A percentile compares a stretch with the other conserved stretches of the same genome.
These are phyloP conservation scores for Charanyca ferruginea DNA, from an alignment of 2,888 invertebrate species.

Conservation along the genomic window DNA sequence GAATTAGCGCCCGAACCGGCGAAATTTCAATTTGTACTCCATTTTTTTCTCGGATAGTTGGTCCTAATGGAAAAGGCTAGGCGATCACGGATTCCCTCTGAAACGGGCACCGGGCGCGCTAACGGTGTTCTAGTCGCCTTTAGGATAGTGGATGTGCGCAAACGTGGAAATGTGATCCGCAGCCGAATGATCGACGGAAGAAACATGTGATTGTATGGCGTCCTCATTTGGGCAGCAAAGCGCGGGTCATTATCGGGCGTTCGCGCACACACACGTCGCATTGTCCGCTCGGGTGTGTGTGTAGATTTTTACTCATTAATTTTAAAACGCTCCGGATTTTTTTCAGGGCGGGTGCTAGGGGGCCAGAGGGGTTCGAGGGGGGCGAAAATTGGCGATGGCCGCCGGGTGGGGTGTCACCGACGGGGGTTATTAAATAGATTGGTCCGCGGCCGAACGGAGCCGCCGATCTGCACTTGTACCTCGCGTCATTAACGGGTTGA, in stretches of 20 bases:
- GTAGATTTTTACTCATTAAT: conserved; percentile 92
- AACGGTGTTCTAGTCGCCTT: conserved; percentile 46
- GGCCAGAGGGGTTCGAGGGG: conserved; percentile 80
- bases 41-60: conserved; percentile 88
- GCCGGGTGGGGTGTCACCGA: conserved; percentile 91
- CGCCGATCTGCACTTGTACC: conserved; percentile 91
- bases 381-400: conserved; percentile 91
- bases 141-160: conserved; percentile 20
- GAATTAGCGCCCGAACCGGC: conserved; percentile 87
- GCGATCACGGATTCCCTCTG: conserved; percentile 76
- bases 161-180: conserved; percentile 26
- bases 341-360: conserved; percentile 90
- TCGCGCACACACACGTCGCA: conserved; percentile 81
- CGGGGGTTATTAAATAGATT: conserved; percentile 92
- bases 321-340: conserved; percentile 92
- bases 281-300: conserved; percentile 87
- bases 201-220: conserved; percentile 65
- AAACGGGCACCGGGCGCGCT: conserved; percentile 52
- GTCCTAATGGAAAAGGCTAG: conserved; percentile 82
- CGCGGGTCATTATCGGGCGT: conserved; percentile 85
- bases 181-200: conserved; percentile 50
- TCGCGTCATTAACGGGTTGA: conserved; percentile 91
- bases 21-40: conserved; percentile 89
- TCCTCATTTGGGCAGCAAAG: conserved; percentile 76
- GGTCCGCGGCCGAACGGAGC: conserved; percentile 91